phyloP scores from a whole-genome alignment of 1,140 invertebrate species.

The Lepidurus arcticus region DNA sequence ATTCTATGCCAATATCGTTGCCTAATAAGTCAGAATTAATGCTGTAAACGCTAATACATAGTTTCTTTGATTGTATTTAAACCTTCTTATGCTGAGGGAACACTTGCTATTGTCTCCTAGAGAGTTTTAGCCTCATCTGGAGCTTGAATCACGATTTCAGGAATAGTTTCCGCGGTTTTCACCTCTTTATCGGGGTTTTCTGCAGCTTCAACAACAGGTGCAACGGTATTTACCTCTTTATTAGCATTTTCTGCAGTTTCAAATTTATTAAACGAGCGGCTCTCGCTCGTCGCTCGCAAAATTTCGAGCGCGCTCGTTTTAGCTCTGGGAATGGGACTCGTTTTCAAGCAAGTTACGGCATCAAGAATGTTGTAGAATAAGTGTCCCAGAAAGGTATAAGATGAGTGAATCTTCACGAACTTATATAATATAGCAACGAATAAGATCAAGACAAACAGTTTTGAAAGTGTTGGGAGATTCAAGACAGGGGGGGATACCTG shows the following conservation, averaged over 20 bases:
- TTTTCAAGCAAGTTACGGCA: too few relatives aligned
- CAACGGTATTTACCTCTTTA: not conserved
- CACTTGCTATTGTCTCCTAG: not conserved
- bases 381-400: too few relatives aligned
- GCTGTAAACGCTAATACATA: not conserved
- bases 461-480: too few relatives aligned
- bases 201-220: not conserved
- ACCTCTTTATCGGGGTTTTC: not conserved
- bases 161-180: not conserved
- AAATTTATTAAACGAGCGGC: too few relatives aligned
- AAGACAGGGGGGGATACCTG: too few relatives aligned
- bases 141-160: not conserved
- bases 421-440: too few relatives aligned
- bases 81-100: constrained; percentile 29
- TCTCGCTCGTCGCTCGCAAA: too few relatives aligned
- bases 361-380: too few relatives aligned
- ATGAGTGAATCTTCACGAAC: too few relatives aligned
- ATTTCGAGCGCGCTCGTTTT: too few relatives aligned
- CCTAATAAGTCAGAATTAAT: constrained; percentile 16
- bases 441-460: too few relatives aligned
- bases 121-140: not conserved
- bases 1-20: constrained; percentile 26
- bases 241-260: not conserved
- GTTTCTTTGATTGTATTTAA: constrained; percentile 24
- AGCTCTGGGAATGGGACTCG: too few relatives aligned